Evolutionary conservation across 2,113 vertebrate species (phyloP).

Genomic region (Daboia siamensis): DNA sequence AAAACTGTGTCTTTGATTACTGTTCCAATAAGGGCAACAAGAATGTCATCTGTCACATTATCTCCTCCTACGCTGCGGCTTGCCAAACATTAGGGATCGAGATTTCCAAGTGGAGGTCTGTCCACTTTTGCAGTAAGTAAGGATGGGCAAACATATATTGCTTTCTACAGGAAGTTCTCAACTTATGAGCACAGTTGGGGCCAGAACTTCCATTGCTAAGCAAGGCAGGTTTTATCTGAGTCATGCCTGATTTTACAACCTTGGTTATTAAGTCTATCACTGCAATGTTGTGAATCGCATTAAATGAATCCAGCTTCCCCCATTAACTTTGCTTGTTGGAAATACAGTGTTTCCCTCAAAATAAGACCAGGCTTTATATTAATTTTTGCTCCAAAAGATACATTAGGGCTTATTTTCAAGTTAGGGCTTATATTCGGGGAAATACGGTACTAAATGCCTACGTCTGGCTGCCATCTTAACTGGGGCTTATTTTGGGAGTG

Average conservation of each 20-base stretch:
- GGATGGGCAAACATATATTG: neutral
- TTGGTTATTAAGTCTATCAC: neutral
- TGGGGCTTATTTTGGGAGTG: too few relatives aligned
- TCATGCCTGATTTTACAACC: neutral
- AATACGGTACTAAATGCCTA: too few relatives aligned
- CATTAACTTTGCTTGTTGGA: neutral
- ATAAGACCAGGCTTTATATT: too few relatives aligned
- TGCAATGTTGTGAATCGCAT: neutral
- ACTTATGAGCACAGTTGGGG: neutral
- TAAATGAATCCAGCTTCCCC: neutral
- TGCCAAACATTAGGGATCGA: conserved; percentile 19
- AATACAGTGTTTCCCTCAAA: too few relatives aligned
- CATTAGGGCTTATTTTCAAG: too few relatives aligned
- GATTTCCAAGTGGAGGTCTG: neutral
- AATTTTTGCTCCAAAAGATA: too few relatives aligned
- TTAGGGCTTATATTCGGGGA: too few relatives aligned
- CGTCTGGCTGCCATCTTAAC: too few relatives aligned
- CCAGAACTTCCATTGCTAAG: neutral
- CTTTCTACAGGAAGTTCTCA: neutral
- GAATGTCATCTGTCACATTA: neutral
- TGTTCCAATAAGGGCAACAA: neutral
- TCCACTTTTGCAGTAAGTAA: conserved; percentile 41
- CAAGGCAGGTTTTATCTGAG: neutral
- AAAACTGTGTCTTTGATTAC: conserved; percentile 26
- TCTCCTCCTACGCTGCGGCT: neutral